Conservation (phyloP, 1,140 invertebrate species). For the Tetraneura akinire region DNA sequence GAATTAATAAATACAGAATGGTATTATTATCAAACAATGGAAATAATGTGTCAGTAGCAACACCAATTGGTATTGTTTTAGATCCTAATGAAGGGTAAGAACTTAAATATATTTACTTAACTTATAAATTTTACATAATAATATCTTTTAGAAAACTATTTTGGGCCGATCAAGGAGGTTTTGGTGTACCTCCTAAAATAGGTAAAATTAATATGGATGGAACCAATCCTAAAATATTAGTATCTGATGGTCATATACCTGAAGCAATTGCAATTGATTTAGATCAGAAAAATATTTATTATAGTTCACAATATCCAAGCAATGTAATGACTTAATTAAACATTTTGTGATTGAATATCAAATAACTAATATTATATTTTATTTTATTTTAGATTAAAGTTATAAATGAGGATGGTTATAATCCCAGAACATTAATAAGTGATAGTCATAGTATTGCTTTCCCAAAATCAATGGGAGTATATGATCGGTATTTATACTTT, state of each 20-base stretch:
- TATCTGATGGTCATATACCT: conserved; percentile 68
- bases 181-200: conserved; percentile 87
- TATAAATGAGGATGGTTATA: conserved; percentile 75
- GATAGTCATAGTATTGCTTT: conserved; percentile 71
- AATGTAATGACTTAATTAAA: conserved; percentile 4
- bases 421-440: conserved; percentile 70
- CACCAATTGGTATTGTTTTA: conserved; percentile 82
- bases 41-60: conserved; percentile 79
- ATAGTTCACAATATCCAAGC: conserved; percentile 67
- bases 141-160: conserved; percentile 73
- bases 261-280: conserved; percentile 86
- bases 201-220: conserved; percentile 95
- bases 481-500: conserved; percentile 83
- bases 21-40: conserved; percentile 91
- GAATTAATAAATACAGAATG: conserved; percentile 79
- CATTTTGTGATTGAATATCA: too few relatives aligned
- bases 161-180: conserved; percentile 94
- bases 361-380: conserved; percentile 1
- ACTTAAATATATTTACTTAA: background rate
- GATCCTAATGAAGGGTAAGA: conserved; percentile 86
- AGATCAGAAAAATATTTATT: conserved; percentile 81
- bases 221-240: conserved; percentile 70
- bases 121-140: background rate
- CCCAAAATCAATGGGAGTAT: conserved; percentile 81
- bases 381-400: conserved; percentile 64